Percentiles rank a stretch among this genome's conserved stretches.
phyloP scores from a whole-genome alignment of 2,797 vertebrate species.

The Malurus splendens region DNA sequence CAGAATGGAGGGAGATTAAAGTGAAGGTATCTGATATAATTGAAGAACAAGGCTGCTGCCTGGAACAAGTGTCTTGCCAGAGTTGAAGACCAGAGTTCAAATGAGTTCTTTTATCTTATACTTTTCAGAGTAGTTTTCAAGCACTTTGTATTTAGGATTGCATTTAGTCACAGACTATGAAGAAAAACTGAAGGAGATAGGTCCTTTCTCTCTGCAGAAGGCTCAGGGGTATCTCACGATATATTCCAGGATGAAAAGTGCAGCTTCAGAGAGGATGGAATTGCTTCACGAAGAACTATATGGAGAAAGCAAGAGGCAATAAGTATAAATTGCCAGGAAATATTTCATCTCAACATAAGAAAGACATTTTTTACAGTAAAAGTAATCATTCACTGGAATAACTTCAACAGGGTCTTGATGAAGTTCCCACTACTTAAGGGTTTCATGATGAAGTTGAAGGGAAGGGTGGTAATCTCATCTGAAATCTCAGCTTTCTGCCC shows the following conservation, averaged over 20 bases:
- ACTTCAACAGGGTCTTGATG: accelerated
- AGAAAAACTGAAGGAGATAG: not conserved
- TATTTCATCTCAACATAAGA: not conserved
- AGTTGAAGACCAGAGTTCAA: not conserved
- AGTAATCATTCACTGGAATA: not conserved
- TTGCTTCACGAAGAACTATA: not conserved
- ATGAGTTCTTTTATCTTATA: not conserved
- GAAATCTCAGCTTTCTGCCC: not conserved
- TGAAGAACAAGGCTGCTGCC: not conserved
- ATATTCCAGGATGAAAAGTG: not conserved
- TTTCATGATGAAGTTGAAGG: not conserved
- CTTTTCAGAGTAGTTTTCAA: not conserved
- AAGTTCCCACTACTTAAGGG: not conserved
- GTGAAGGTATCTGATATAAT: not conserved
- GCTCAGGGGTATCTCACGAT: accelerated
- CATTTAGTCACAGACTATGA: not conserved
- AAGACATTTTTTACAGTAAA: not conserved
- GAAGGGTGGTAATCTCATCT: not conserved
- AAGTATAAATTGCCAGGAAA: not conserved
- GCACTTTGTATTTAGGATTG: not conserved
- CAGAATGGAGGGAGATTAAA: not conserved
- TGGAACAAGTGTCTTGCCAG: not conserved
- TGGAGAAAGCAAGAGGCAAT: not conserved
- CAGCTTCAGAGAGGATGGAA: not conserved
- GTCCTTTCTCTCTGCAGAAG: not conserved